A percentile compares a stretch with the other conserved stretches of the same genome.
phyloP scores from a whole-genome alignment of 2,888 invertebrate genomes.

The Oscheius myriophilus region DNA sequence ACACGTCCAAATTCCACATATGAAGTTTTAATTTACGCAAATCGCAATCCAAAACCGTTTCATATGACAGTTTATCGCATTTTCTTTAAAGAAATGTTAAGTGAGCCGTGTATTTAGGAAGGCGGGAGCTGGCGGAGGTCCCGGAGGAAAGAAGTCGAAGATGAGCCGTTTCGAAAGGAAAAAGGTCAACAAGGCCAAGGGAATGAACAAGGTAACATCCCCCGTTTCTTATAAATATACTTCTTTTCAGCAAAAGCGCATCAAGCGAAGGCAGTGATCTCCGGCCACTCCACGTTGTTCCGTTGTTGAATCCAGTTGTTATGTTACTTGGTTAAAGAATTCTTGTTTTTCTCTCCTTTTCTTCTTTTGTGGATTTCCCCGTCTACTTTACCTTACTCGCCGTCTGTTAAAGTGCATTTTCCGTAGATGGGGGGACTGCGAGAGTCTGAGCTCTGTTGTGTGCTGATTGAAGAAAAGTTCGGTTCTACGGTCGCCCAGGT shows the following conservation, averaged over 20 bases:
- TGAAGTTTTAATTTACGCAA: no score
- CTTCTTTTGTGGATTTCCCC: neutral
- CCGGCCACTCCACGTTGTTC: constrained; percentile 14
- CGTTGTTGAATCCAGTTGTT: constrained; percentile 22
- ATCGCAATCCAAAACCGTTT: no score
- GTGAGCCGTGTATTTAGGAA: constrained; percentile 2
- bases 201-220: constrained; percentile 19
- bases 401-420: neutral
- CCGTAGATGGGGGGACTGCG: constrained; percentile 39
- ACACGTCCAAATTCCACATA: no score
- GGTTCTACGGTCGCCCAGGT: constrained; percentile 44
- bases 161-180: neutral
- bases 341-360: neutral
- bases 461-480: constrained; percentile 62
- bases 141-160: constrained; percentile 21
- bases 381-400: neutral
- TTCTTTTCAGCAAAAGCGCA: constrained; percentile 27
- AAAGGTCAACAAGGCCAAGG: constrained; percentile 24
- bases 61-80: no score
- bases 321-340: neutral
- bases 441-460: constrained; percentile 56
- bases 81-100: neutral
- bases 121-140: constrained; percentile 4
- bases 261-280: constrained; percentile 23
- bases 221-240: neutral